Conservation (phyloP, 2,888 invertebrate genomes). For the Crepidodera aurea region DNA sequence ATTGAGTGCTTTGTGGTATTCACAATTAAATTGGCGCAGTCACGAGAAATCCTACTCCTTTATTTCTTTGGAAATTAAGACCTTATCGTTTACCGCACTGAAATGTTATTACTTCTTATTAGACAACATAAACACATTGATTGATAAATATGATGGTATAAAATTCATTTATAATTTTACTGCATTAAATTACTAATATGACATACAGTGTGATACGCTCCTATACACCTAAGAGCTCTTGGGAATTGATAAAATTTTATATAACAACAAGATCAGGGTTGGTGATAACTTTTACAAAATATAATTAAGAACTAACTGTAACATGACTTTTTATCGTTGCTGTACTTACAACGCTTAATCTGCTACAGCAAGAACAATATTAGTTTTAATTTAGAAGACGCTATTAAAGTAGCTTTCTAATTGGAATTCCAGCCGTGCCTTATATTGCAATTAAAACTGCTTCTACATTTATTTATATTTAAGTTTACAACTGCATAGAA, state of each 20-base stretch:
- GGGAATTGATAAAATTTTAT: too few species aligned
- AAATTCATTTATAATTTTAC: too few species aligned
- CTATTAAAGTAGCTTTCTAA: constrained; percentile 22
- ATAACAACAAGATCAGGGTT: too few species aligned
- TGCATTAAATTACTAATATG: too few species aligned
- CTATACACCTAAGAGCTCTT: too few species aligned
- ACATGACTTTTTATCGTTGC: background rate
- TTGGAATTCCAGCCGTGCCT: constrained; percentile 26
- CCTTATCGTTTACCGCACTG: background rate
- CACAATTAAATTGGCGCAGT: constrained; percentile 9
- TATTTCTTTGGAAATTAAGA: constrained; percentile 4
- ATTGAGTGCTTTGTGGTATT: constrained; percentile 18
- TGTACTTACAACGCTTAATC: background rate
- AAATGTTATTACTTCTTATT: too few species aligned
- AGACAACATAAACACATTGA: too few species aligned
- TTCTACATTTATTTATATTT: constrained; percentile 22
- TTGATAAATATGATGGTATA: too few species aligned
- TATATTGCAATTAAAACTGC: constrained; percentile 21
- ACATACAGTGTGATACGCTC: too few species aligned
- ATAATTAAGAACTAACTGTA: too few species aligned
- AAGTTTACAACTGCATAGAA: constrained; percentile 15
- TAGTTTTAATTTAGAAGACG: constrained; percentile 16
- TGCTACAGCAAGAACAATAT: constrained; percentile 9
- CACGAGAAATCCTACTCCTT: constrained; percentile 2
- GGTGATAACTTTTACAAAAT: too few species aligned